Percentiles rank a stretch among this genome's conserved stretches.
phyloP scores from a whole-genome alignment of 2,888 invertebrate species.

The Scaptomyza caliginosa region DNA sequence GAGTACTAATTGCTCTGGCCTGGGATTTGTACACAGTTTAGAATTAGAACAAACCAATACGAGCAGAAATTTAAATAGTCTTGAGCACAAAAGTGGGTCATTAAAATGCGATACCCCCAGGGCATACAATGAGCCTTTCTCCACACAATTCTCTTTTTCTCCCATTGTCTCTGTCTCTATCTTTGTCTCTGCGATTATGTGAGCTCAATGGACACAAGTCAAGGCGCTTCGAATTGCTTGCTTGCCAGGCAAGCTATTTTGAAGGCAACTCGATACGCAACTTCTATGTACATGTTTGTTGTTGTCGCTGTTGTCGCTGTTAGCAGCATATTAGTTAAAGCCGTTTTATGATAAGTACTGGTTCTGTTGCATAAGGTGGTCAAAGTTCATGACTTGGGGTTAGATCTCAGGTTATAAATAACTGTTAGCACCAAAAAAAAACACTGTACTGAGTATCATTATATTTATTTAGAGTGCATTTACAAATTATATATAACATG shows the following conservation, averaged over 20 bases:
- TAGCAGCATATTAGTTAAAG: constrained; percentile 61
- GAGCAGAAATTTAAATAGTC: constrained; percentile 71
- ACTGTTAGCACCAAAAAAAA: neutral
- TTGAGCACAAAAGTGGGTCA: constrained; percentile 81
- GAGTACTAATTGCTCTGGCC: constrained; percentile 66
- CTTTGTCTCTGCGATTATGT: constrained; percentile 43
- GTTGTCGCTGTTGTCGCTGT: constrained; percentile 31
- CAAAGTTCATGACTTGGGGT: constrained; percentile 64
- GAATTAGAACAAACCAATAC: constrained; percentile 81
- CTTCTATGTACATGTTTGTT: constrained; percentile 24
- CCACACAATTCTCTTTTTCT: neutral
- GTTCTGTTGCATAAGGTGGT: constrained; percentile 51
- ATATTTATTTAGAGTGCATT: neutral
- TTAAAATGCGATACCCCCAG: constrained; percentile 76
- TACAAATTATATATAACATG: neutral
- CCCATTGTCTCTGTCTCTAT: neutral
- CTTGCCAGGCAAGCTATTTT: constrained; percentile 57
- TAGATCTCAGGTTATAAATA: constrained; percentile 14
- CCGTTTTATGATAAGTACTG: constrained; percentile 63
- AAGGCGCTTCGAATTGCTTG: constrained; percentile 66
- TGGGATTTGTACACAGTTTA: constrained; percentile 60
- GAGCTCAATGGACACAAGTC: constrained; percentile 71
- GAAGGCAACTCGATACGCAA: constrained; percentile 75
- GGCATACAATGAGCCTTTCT: constrained; percentile 10
- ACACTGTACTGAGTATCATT: neutral